A percentile compares a stretch with the other conserved stretches of the same genome.
phyloP scores from a whole-genome alignment of 35 echinoderm and acorn worm genomes.

The Ptychodera flava region DNA sequence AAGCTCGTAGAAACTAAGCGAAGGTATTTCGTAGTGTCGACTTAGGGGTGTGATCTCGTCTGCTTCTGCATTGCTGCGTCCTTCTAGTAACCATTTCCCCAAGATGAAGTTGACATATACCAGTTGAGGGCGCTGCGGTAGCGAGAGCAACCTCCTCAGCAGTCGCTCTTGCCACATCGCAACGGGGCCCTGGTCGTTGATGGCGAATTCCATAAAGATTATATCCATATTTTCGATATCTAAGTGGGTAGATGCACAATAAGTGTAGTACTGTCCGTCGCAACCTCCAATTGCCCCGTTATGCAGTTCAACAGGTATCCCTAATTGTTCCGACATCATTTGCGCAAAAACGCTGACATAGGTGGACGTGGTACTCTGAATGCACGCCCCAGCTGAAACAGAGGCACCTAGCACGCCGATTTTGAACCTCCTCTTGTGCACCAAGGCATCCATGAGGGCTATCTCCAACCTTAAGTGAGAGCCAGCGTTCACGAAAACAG shows the following conservation, averaged over 20 bases:
- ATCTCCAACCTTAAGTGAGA: background rate
- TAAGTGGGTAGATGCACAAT: background rate
- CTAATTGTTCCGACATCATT: background rate
- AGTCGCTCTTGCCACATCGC: background rate
- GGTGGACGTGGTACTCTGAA: background rate
- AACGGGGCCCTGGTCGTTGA: background rate
- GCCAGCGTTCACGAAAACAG: background rate
- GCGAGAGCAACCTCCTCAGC: background rate
- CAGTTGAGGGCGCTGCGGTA: background rate
- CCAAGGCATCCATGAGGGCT: background rate
- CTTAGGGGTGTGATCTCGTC: background rate
- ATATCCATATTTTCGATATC: background rate
- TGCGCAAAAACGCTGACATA: background rate
- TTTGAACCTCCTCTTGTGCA: background rate
- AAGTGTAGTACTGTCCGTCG: background rate
- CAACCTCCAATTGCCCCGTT: background rate
- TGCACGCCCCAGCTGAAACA: background rate
- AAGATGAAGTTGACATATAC: background rate
- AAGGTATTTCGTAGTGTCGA: background rate
- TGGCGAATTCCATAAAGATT: background rate
- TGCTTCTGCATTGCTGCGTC: background rate
- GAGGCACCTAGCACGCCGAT: background rate
- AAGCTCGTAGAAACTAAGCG: background rate
- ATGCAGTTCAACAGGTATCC: background rate
- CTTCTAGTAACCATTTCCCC: background rate